Evolutionary conservation across 2,113 vertebrate species (phyloP), one percentile per base, ranked within the genome.

Genomic region (Archocentrus centrarchus): DNA sequence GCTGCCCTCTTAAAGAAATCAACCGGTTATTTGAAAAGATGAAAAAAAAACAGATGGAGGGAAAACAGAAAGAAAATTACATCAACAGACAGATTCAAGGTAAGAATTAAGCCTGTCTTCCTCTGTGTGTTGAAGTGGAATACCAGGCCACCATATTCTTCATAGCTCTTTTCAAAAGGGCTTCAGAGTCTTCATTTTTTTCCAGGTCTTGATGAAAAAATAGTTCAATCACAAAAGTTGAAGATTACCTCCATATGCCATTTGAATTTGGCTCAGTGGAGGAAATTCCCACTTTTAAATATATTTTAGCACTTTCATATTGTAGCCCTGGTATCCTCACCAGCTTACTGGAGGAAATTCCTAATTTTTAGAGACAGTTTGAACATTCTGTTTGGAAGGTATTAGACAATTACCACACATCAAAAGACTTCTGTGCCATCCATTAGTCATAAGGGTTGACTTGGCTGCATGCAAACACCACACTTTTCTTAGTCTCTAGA

Each of bases 151-250:
- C 27, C 68, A 39, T 62, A 22, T 68, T 58, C 62, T 63, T 41
- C 27, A 70, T 1, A 18, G 55, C 35, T 35, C 47, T 81, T 55
- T 44, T 81, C 58, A 80, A 47, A 80, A 82, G 60, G 55, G 53
- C 83, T 61, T 76, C 61, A 75, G 17, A 75, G 41, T 20, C 55
- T 24, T 76, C 59, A 81, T 81, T 88, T 39, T 75, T 84, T 81
- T 88, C 58, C 10, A 83, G 62, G 66, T 77, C 35, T 53, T 89
- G 55, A 86, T 84, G 79, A 88, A 64, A 83, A 85, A 53, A 87
- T 78, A 79, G 79, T 86, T 81, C 61, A 90, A 66, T 88, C 62
- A 84, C 39, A 75, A 22, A 86, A 62, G 87, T 57, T 68, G 57
- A 77, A 86, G 73, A 88, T 87, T 83, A 60, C 62, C 37, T 90